Evolutionary conservation across 2,888 invertebrate genomes (phyloP).

Genomic region (Lasioglossum figueresi): DNA sequence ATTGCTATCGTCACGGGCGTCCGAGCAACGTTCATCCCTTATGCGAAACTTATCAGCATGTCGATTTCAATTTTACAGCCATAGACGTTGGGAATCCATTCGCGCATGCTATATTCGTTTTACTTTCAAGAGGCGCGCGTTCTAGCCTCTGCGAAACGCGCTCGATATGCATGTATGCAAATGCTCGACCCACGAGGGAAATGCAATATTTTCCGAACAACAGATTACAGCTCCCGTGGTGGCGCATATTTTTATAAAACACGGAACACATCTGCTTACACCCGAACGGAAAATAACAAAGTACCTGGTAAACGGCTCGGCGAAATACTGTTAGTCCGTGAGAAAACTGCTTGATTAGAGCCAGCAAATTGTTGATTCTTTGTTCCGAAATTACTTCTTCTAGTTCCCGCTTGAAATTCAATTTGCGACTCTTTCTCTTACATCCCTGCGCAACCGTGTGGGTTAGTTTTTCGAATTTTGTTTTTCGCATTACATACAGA

Average conservation of each 20-base stretch:
- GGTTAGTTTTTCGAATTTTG: neutral
- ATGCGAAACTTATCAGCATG: conserved; percentile 1
- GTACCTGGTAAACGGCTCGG: neutral
- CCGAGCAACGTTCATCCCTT: conserved; percentile 17
- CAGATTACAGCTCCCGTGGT: neutral
- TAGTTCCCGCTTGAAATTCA: neutral
- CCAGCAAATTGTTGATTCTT: neutral
- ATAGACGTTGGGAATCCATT: neutral
- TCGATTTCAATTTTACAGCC: conserved; percentile 21
- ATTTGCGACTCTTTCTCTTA: neutral
- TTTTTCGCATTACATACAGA: neutral
- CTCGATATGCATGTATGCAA: conserved; percentile 13
- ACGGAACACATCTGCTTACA: neutral
- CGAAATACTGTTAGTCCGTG: neutral
- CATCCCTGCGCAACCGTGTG: neutral
- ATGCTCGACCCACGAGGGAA: neutral
- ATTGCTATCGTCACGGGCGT: conserved; percentile 1
- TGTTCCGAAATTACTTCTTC: neutral
- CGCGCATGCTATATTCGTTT: conserved; percentile 9
- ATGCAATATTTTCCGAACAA: conserved; percentile 7
- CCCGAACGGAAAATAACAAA: neutral
- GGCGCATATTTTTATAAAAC: neutral
- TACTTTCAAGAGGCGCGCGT: neutral
- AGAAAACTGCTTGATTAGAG: neutral
- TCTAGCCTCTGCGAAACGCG: neutral